phyloP scores from a whole-genome alignment of 2,113 vertebrate genomes.

The Clupea harengus region DNA sequence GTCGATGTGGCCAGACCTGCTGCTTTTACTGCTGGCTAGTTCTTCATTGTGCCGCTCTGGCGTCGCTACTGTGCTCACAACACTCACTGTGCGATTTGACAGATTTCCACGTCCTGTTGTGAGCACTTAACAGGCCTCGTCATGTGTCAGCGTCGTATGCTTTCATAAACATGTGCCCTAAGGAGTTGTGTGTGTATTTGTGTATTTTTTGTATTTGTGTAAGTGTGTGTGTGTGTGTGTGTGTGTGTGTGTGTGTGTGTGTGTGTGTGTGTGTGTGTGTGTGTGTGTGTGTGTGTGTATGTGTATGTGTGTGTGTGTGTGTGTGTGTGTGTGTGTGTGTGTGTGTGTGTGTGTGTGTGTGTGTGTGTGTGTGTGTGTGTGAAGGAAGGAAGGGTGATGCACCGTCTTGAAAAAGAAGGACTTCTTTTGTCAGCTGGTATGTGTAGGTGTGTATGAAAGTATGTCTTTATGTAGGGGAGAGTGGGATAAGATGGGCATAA shows the following conservation, averaged over 20 bases:
- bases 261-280: not conserved
- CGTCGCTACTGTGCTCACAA: not conserved
- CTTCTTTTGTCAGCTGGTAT: not conserved
- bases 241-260: no score
- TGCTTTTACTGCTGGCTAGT: constrained; percentile 40
- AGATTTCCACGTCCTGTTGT: not conserved
- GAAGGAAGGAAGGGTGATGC: no score
- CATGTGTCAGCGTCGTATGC: not conserved
- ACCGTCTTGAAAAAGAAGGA: not conserved
- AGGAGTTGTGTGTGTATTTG: not conserved
- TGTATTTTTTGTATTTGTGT: no score
- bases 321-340: not conserved
- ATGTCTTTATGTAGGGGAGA: not conserved
- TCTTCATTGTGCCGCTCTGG: not conserved
- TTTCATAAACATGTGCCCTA: not conserved
- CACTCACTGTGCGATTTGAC: not conserved
- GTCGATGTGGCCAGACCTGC: constrained; percentile 52
- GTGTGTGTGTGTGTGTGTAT: not conserved
- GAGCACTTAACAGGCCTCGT: not conserved
- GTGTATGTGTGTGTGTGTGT: not conserved
- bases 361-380: no score
- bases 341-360: no score
- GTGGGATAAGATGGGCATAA: no score
- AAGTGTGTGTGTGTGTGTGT: not conserved
- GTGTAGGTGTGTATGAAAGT: not conserved